A percentile compares a stretch with the other conserved stretches of the same genome.
Evolutionary conservation across 2,888 invertebrate genomes (phyloP).

Genomic region (Hesperia comma): DNA sequence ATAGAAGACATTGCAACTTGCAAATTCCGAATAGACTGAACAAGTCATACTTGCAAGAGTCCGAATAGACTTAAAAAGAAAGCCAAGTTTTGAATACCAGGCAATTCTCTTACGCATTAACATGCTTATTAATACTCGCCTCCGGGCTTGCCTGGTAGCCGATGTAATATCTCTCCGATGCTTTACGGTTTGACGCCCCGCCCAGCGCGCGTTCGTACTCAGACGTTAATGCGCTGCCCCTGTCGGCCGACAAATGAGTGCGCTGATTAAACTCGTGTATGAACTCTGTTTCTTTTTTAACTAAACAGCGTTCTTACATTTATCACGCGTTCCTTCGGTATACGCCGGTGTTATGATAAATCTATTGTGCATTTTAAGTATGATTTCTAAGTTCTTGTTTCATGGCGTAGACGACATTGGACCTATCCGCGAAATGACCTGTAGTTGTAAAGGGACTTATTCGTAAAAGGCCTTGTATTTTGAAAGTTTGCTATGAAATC

Average conservation of each 20-base stretch:
- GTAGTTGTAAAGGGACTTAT: too few relatives aligned
- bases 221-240: slow-evolving; percentile 57
- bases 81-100: background rate
- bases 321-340: slow-evolving; percentile 7
- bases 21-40: too few relatives aligned
- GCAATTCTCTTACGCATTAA: slow-evolving; percentile 57
- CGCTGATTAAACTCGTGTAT: slow-evolving; percentile 71
- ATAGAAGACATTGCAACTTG: too few relatives aligned
- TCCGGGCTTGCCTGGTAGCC: slow-evolving; percentile 75
- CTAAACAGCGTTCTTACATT: slow-evolving; percentile 21
- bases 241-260: slow-evolving; percentile 70
- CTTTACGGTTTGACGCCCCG: slow-evolving; percentile 69
- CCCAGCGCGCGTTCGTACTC: slow-evolving; percentile 61
- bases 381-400: too few relatives aligned
- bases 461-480: too few relatives aligned
- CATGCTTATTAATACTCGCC: slow-evolving; percentile 79
- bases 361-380: background rate
- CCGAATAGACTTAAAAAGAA: background rate
- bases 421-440: too few relatives aligned
- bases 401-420: too few relatives aligned
- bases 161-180: slow-evolving; percentile 73
- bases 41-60: too few relatives aligned
- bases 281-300: slow-evolving; percentile 56
- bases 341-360: slow-evolving; percentile 38
- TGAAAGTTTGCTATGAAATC: too few relatives aligned